Conservation (phyloP, 2,113 vertebrate species). For the Catharus fuscescens region DNA sequence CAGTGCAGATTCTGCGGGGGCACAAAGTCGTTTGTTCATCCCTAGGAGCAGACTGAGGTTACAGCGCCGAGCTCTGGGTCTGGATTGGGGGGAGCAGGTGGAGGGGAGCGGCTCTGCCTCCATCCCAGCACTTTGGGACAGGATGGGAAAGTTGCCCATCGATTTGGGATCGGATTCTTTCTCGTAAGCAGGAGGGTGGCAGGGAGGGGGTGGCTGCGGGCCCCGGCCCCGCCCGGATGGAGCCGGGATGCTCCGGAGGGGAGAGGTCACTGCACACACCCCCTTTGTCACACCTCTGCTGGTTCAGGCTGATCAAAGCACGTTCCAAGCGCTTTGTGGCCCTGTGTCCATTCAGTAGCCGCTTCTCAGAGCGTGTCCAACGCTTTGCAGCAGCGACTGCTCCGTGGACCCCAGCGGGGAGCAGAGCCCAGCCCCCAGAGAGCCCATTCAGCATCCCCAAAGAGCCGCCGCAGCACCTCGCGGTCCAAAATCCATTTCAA, state of each 20-base stretch:
- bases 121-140: not conserved
- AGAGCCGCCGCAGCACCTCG: not conserved
- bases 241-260: not conserved
- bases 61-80: not conserved
- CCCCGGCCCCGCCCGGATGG: not conserved
- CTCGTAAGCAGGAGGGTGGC: not conserved
- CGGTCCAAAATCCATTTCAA: not conserved
- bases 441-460: not conserved
- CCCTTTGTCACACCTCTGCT: not conserved
- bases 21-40: not conserved
- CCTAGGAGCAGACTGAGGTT: not conserved
- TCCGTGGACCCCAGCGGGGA: accelerated
- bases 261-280: not conserved
- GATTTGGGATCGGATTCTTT: not conserved
- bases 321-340: not conserved
- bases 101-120: not conserved
- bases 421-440: not conserved
- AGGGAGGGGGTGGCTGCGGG: not conserved
- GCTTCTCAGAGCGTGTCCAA: accelerated
- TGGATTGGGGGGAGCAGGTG: accelerated
- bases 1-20: not conserved
- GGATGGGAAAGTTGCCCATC: not conserved
- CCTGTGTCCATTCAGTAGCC: accelerated
- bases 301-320: not conserved
- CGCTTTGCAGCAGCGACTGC: accelerated